Evolutionary conservation across 2,113 vertebrate genomes (phyloP), one percentile per base, ranked within the genome.

Genomic region (Oryzias woworae): DNA sequence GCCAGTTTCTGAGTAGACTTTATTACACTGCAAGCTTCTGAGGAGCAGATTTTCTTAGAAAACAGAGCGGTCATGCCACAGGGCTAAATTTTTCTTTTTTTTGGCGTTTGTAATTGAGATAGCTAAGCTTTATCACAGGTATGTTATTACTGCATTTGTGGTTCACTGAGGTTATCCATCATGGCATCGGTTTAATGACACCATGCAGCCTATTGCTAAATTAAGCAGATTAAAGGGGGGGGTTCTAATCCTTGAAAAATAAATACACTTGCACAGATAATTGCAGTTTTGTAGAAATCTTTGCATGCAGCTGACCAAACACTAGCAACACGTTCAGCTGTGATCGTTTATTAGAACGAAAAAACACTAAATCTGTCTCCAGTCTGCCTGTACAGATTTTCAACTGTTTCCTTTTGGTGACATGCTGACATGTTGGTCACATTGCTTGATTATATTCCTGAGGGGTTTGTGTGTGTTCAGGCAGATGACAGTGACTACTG

Each of bases 61-160:
- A 66, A 58, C 52, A 3, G 15, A 24, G 16, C 2, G 1, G 53
- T 65, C 15, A 44, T 54, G 51, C 51, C 53, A 28, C n/a, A 53
- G 49, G 45, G 14, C 24, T 47, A 28, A 14, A 1, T 71, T 60
- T 62, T 41, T 15, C 42, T 36, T 60, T 75, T 18, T 18, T 28
- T 68, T 58, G 46, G 47, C 54, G 56, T 66, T 49, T 22, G 43
- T 58, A 66, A 65, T 83, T 67, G 75, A 76, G 60, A 85, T 59
- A 61, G 60, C 46, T 44, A 50, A 5, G 36, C 76, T 69, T 71
- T 84, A 74, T 75, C 77, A 16, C 42, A 69, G 85, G 81, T 79
- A 74, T 36, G 36, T 71, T 75, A 77, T 87, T 77, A 70, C 72
- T 58, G 42, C 2, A 7, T 57, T 67, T 70, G 62, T 24, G 26